Base-by-base conservation (phyloP, 2,888 invertebrate genomes). In the Oxyteleia sp. region DNA sequence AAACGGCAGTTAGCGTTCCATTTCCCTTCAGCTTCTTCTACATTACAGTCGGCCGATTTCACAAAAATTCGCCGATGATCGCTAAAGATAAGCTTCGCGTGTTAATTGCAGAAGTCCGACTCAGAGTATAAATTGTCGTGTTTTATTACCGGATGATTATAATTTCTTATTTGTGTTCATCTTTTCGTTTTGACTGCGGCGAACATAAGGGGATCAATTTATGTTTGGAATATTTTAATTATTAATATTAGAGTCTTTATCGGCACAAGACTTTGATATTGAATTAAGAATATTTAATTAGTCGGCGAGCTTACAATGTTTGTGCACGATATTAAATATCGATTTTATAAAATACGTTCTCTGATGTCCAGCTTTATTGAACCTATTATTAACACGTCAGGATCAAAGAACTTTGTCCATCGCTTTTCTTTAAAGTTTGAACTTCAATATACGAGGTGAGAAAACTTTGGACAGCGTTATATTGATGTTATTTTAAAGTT, bases 91-190 rank as follows among this genome's bases (percentile, higher is more conserved):
- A 79, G 49, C 38, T 57, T 79, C 18, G 63, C 79, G 71, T 79
- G 79, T 64, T 79, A 79, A 79, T 79, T 79, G 64, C 79, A 64
- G 64, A 71, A 79, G 64, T 57, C 57, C 41, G 11, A 78, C 47
- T 49, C 63, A 55, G 23, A 16, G 29, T 47, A 71, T 79, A 71
- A 57, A 71, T 69, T 69, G 69, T 63, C 71, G 16, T 57, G 64
- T 49, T 69, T 78, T 78, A 69, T 69, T 51, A 16, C 63, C 47
- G 20, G n/a, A 29, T 29, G 55, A 69, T 69, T 63, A 53, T 45
- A 68, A 41, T 43, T 61, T 20, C 20, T 5, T 8, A 10, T 11
- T 13, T 63, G 41, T 2, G 1, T 59, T 76, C 49, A n/a, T n/a
- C n/a, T 68, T 32, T 16, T 15, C 8, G 13, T n/a, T 23, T 13